Evolutionary conservation across 2,113 vertebrate species (phyloP), one percentile per base, ranked within the genome.

Genomic region (Oriolus oriolus): DNA sequence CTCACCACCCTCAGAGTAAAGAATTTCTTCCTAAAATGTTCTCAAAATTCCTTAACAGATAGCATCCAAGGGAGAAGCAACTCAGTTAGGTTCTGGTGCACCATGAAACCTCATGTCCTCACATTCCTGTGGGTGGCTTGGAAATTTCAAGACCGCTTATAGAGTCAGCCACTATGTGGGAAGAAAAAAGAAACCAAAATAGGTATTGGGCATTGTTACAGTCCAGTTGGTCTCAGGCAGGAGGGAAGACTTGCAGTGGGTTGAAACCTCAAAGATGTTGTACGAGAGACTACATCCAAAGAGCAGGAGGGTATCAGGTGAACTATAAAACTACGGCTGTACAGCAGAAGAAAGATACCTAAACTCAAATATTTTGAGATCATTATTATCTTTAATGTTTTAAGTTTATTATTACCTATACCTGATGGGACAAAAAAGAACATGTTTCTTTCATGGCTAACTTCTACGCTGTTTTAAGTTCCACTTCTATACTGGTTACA

Each of bases 31-130:
- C 59, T 81, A 35, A 83, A 83, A 63, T 54, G 8, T 35, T 61
- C 37, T 65, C 57, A 33, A 14, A 96, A 89, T 79, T 83, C 61
- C 81, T 75, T 78, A 93, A 75, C 68, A 95, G 70, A 50, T 9
- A 73, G 28, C 24, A 19, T 96, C 84, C 87, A 78, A 82, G 54
- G 49, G 68, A 97, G 76, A 97, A 96, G 65, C 78, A 90, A 91
- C 39, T 15, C 15, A 15, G 54, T 74, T 69, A 89, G 41, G 68
- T 84, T 69, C 73, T 59, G 33, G 76, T 83, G n/a, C 23, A 63
- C 37, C 57, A 50, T 9, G 5, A 53, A 93, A 84, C 78, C 87
- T 93, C 93, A 69, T 24, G 26, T 95, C 93, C 86, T 97, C 91
- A 80, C 35, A 68, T 86, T 89, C 49, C 66, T 70, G 44, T 87